A percentile compares a stretch with the other conserved stretches of the same genome.
Conservation (phyloP, 2,797 vertebrate species). For the Heterohyrax brucei region DNA sequence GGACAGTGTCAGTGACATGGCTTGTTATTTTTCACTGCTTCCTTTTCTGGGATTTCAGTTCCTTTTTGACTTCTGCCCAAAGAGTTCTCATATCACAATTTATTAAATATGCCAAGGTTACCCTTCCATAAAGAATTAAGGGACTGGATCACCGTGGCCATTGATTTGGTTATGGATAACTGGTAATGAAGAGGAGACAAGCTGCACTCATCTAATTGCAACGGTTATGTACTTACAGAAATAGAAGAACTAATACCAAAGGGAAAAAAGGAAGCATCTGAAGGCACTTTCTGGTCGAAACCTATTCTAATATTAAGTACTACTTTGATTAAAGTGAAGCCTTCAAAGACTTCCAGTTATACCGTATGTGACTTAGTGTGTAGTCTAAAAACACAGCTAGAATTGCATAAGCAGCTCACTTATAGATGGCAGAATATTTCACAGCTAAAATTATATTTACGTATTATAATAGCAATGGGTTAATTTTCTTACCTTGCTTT, state of each 20-base stretch:
- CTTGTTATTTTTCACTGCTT: conserved; percentile 85
- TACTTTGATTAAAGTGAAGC: background rate
- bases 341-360: background rate
- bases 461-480: background rate
- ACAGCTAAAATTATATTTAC: background rate
- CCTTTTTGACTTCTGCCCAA: conserved; percentile 76
- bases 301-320: conserved; percentile 15
- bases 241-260: background rate
- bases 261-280: conserved; percentile 2
- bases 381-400: conserved; percentile 24
- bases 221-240: background rate
- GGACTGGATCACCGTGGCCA: conserved; percentile 19
- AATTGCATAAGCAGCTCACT: background rate
- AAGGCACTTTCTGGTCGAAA: background rate
- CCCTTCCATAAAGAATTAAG: conserved; percentile 54
- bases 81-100: conserved; percentile 78
- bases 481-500: background rate
- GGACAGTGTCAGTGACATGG: conserved; percentile 71
- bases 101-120: conserved; percentile 77
- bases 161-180: conserved; percentile 26
- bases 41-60: conserved; percentile 84
- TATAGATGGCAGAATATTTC: background rate
- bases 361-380: background rate
- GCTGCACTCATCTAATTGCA: background rate
- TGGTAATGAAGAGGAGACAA: background rate